phyloP scores from a whole-genome alignment of 2,797 vertebrate genomes.

The Hypotaenidia philippensis region DNA sequence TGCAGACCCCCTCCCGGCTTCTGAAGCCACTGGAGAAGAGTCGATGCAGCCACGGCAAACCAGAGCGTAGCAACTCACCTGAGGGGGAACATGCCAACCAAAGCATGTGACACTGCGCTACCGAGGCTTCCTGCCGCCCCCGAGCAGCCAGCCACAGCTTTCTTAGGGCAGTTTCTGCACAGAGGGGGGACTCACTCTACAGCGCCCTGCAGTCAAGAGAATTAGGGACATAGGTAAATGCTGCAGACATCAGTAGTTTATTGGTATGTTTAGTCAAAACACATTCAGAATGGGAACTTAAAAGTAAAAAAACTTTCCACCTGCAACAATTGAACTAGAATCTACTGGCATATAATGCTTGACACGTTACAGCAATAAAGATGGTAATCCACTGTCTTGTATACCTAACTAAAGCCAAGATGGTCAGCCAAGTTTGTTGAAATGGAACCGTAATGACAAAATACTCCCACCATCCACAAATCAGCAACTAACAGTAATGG shows the following conservation, averaged over 20 bases:
- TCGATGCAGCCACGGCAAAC: rapidly evolving
- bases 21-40: background rate
- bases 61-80: background rate
- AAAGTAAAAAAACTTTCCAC: slow-evolving; percentile 87
- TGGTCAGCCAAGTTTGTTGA: slow-evolving; percentile 84
- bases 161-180: background rate
- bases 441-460: slow-evolving; percentile 84
- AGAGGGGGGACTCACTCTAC: background rate
- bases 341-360: slow-evolving; percentile 90
- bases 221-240: slow-evolving; percentile 83
- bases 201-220: slow-evolving; percentile 64
- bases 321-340: slow-evolving; percentile 88
- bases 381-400: slow-evolving; percentile 88
- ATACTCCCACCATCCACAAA: slow-evolving; percentile 80
- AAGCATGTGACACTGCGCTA: rapidly evolving
- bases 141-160: rapidly evolving
- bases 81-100: rapidly evolving
- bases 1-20: rapidly evolving
- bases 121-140: background rate
- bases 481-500: slow-evolving; percentile 82
- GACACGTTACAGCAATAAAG: slow-evolving; percentile 88
- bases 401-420: slow-evolving; percentile 86
- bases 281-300: slow-evolving; percentile 93
- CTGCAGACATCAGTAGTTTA: slow-evolving; percentile 99
- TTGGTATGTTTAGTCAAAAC: slow-evolving; percentile 95